Evolutionary conservation across 2,888 invertebrate species (phyloP).

Genomic region (Cosmopolites sordidus): DNA sequence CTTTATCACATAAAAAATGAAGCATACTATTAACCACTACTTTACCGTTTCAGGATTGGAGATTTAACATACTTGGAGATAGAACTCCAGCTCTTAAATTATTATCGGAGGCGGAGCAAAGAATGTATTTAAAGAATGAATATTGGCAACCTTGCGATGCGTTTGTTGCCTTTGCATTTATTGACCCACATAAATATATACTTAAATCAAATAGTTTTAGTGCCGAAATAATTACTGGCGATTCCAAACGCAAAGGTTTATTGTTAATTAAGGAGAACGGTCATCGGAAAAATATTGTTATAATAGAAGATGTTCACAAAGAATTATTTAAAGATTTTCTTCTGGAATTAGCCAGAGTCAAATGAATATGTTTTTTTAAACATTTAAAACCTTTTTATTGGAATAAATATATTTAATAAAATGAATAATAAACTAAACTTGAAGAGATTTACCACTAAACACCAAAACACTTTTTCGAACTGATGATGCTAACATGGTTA

Average conservation of each 20-base stretch:
- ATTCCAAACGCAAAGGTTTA: not conserved
- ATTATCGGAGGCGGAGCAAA: conserved; percentile 52
- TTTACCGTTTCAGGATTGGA: conserved; percentile 56
- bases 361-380: no score
- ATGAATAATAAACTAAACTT: no score
- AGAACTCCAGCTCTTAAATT: conserved; percentile 48
- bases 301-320: not conserved
- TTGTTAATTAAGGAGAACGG: not conserved
- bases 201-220: not conserved
- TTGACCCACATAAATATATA: conserved; percentile 50
- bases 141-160: conserved; percentile 52
- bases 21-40: no score
- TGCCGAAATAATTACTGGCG: not conserved
- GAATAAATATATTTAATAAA: no score
- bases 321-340: conserved; percentile 7
- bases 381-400: no score
- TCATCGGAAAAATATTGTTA: not conserved
- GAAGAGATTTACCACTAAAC: no score
- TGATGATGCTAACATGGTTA: no score
- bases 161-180: conserved; percentile 49
- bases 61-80: conserved; percentile 48
- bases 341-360: conserved; percentile 1
- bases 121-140: conserved; percentile 21
- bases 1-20: no score
- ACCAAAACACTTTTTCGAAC: no score